Conservation (phyloP, 2,113 vertebrate species). For the Nothocercus nigrocapillus region DNA sequence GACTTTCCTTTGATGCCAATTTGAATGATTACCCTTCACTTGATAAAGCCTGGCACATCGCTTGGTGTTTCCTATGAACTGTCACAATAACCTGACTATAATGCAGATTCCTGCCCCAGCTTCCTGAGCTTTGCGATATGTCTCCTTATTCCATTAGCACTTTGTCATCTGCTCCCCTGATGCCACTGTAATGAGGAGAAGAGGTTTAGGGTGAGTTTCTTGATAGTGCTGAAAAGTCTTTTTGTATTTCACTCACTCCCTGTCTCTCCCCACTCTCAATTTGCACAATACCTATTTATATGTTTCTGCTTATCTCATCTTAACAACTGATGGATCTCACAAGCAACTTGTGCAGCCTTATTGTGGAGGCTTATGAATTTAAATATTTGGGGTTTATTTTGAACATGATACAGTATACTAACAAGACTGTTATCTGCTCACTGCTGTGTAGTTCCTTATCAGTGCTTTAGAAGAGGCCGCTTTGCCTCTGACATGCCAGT, state of each 20-base stretch:
- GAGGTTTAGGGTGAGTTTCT: constrained; percentile 1
- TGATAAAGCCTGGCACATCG: background rate
- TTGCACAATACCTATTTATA: background rate
- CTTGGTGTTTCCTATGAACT: constrained; percentile 28
- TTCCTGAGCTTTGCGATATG: constrained; percentile 26
- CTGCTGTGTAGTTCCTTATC: background rate
- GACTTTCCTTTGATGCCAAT: background rate
- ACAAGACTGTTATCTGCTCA: background rate
- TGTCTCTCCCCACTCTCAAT: background rate
- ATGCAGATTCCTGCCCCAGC: background rate
- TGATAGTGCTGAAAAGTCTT: background rate
- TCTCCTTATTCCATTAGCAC: constrained; percentile 39
- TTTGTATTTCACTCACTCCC: background rate
- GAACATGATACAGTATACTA: background rate
- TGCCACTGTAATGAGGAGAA: background rate
- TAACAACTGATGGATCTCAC: background rate
- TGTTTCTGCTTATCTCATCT: constrained; percentile 28
- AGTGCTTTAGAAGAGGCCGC: background rate
- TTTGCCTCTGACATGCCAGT: background rate
- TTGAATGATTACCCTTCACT: constrained; percentile 21
- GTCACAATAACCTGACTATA: constrained; percentile 28
- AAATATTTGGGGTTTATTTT: constrained; percentile 30
- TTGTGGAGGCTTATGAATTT: background rate
- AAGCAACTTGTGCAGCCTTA: background rate
- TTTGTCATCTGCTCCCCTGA: constrained; percentile 26